Evolutionary conservation across 2,113 vertebrate genomes (phyloP), one percentile per base, ranked within the genome.

Genomic region (Suncus etruscus): DNA sequence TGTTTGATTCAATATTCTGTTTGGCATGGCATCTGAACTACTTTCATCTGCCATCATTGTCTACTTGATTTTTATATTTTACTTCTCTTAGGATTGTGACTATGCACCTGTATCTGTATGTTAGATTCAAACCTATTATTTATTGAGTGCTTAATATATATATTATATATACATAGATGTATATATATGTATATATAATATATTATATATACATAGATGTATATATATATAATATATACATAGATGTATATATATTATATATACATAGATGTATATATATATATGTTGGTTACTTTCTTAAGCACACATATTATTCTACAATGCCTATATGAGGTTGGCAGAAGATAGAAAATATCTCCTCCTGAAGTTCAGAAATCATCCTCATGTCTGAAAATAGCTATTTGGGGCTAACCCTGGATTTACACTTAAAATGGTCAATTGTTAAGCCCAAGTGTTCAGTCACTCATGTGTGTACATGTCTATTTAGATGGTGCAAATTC

Each of bases 121-220:
- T 58, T 32, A 15, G 54, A 78, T 65, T 50, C 51, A 90, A 86
- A 77, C 45, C 16, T 54, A 8, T 86, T 32, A 88, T 86, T 90
- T 90, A 94, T 90, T 94, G 94, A 87, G 94, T 94, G 86, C 89
- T 95, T 88, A 77, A 87, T 88, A 11, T 39, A 39, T 39, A 39
- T 39, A n/a, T n/a, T n/a, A n/a, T n/a, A n/a, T n/a, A n/a, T n/a
- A n/a, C n/a, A n/a, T n/a, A n/a, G n/a, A n/a, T n/a, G n/a, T n/a
- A n/a, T n/a, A n/a, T n/a, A n/a, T n/a, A n/a, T n/a, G n/a, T n/a
- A n/a, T n/a, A n/a, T n/a, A n/a, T n/a, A n/a, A n/a, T n/a, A n/a
- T n/a, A n/a, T n/a, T n/a, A n/a, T n/a, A n/a, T n/a, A n/a, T n/a
- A n/a, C n/a, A n/a, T n/a, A n/a, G n/a, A n/a, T n/a, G n/a, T n/a